phyloP scores from a whole-genome alignment of 2,888 invertebrate genomes.

The Drosophila glabriapex region DNA sequence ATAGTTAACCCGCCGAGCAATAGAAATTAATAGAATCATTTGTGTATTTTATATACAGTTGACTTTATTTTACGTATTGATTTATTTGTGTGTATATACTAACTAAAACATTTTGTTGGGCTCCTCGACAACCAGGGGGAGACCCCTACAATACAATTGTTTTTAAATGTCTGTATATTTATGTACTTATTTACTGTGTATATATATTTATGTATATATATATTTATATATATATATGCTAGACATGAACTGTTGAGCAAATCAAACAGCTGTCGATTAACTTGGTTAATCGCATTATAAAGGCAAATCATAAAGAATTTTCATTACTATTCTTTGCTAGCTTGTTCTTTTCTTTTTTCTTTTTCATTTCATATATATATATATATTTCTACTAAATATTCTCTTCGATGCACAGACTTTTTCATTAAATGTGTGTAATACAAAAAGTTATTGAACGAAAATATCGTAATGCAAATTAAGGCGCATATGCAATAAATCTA shows the following conservation, averaged over 20 bases:
- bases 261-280: slow-evolving; percentile 77
- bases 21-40: not conserved
- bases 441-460: slow-evolving; percentile 59
- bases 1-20: not conserved
- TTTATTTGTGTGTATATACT: slow-evolving; percentile 53
- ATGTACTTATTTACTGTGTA: slow-evolving; percentile 26
- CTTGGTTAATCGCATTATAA: slow-evolving; percentile 76
- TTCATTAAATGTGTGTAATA: slow-evolving; percentile 29
- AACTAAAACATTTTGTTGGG: slow-evolving; percentile 58
- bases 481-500: slow-evolving; percentile 43
- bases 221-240: slow-evolving; percentile 27
- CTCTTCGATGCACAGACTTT: slow-evolving; percentile 63
- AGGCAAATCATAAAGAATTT: slow-evolving; percentile 78
- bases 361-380: not conserved
- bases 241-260: slow-evolving; percentile 77
- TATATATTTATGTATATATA: not conserved
- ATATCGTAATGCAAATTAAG: slow-evolving; percentile 57
- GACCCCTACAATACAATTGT: slow-evolving; percentile 45
- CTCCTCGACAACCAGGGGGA: slow-evolving; percentile 18
- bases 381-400: slow-evolving; percentile 3
- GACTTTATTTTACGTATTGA: slow-evolving; percentile 74
- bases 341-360: slow-evolving; percentile 7
- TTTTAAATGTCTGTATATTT: slow-evolving; percentile 36
- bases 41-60: slow-evolving; percentile 69
- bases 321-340: slow-evolving; percentile 33